Conservation (phyloP, 2,888 invertebrate genomes). For the Xiphydria camelus region DNA sequence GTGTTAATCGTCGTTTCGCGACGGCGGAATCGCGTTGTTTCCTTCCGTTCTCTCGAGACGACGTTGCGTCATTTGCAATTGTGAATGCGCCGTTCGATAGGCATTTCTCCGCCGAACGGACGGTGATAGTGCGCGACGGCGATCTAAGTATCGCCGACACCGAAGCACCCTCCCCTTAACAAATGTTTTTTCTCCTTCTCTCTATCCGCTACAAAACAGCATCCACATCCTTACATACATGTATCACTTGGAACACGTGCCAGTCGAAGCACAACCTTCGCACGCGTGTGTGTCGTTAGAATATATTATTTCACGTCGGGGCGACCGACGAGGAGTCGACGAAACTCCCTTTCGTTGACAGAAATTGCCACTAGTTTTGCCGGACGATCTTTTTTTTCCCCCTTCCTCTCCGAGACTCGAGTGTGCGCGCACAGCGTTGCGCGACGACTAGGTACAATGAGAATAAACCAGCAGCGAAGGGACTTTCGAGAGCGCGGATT, state of each 20-base stretch:
- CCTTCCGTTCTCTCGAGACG: neutral
- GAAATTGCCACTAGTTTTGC: conserved; percentile 17
- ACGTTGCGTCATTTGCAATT: too few relatives aligned
- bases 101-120: too few relatives aligned
- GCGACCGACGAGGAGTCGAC: conserved; percentile 44
- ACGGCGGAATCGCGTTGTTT: too few relatives aligned
- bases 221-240: conserved; percentile 4
- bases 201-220: neutral
- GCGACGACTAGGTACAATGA: conserved; percentile 8
- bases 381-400: conserved; percentile 3
- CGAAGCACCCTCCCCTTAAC: too few relatives aligned
- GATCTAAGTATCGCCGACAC: too few relatives aligned
- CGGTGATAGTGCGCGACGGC: too few relatives aligned
- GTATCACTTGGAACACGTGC: conserved; percentile 35
- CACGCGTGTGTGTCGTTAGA: neutral
- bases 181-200: neutral
- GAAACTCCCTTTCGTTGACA: conserved; percentile 30
- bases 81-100: too few relatives aligned
- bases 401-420: conserved; percentile 5
- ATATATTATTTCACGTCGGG: conserved; percentile 15
- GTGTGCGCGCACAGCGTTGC: too few relatives aligned
- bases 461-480: neutral
- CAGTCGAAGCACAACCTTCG: too few relatives aligned
- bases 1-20: neutral
- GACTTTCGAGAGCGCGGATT: too few relatives aligned